Conservation (phyloP, 2,797 vertebrate genomes). For the Squalus acanthias region DNA sequence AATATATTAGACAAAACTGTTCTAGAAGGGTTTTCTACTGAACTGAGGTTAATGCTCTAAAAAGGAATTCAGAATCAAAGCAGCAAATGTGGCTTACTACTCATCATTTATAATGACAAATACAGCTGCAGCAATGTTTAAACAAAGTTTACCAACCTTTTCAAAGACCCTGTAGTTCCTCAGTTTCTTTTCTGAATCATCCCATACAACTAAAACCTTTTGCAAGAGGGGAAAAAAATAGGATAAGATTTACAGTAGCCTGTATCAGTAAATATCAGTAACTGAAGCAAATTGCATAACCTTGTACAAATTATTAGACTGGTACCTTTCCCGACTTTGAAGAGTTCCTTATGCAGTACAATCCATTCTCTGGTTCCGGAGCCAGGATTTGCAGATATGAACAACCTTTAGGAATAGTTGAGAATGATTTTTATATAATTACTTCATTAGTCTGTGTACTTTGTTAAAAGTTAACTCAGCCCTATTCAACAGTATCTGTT, state of each 20-base stretch:
- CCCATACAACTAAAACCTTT: constrained; percentile 93
- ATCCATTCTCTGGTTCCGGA: constrained; percentile 67
- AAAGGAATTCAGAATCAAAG: background rate
- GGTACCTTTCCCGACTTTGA: constrained; percentile 81
- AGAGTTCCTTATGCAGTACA: constrained; percentile 89
- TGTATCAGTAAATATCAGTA: background rate
- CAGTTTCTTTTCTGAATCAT: constrained; percentile 69
- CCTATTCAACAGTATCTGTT: background rate
- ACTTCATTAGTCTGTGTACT: background rate
- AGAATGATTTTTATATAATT: background rate
- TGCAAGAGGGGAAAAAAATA: constrained; percentile 38
- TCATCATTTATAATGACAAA: background rate
- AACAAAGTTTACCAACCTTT: constrained; percentile 63
- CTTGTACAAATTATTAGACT: background rate
- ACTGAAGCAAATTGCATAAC: constrained; percentile 9
- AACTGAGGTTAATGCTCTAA: background rate
- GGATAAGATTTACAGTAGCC: background rate
- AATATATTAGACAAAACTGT: background rate
- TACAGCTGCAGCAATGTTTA: background rate
- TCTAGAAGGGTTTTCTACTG: background rate
- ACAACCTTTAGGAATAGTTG: constrained; percentile 62
- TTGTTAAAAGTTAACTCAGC: background rate
- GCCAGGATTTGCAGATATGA: constrained; percentile 59
- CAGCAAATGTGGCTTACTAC: background rate
- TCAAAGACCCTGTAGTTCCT: constrained; percentile 90